These are phyloP conservation scores for Tinamus major DNA, from an alignment of 2,797 vertebrate genomes.

Conservation along the genomic window DNA sequence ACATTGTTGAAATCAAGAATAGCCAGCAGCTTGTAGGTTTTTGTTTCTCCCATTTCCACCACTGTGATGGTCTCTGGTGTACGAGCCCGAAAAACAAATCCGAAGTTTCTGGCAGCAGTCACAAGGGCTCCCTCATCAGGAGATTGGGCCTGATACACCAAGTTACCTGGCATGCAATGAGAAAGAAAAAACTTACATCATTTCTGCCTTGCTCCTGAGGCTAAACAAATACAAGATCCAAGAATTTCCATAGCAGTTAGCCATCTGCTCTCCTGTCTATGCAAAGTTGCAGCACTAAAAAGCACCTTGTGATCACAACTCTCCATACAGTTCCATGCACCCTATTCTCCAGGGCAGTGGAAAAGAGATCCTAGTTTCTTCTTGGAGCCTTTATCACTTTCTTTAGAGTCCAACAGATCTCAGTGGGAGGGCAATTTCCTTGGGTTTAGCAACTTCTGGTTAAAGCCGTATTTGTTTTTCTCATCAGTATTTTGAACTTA, in stretches of 20 bases:
- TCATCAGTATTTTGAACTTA: neutral
- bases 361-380: neutral
- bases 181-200: fast-evolving
- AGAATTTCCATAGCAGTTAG: neutral
- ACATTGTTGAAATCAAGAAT: slow-evolving; percentile 94
- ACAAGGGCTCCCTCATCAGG: slow-evolving; percentile 95
- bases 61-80: slow-evolving; percentile 88
- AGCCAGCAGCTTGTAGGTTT: slow-evolving; percentile 88
- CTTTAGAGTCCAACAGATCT: neutral
- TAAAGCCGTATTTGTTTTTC: neutral
- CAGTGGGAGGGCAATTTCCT: neutral
- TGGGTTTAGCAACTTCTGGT: neutral
- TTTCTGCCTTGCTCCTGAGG: neutral
- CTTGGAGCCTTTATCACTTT: neutral
- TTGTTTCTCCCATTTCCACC: slow-evolving; percentile 87
- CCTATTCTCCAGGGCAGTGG: neutral
- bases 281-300: neutral
- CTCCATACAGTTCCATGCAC: neutral
- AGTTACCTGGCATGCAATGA: slow-evolving; percentile 77
- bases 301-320: neutral
- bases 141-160: slow-evolving; percentile 94
- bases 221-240: neutral
- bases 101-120: slow-evolving; percentile 93
- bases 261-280: neutral
- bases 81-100: slow-evolving; percentile 90